phyloP scores from a whole-genome alignment of 2,888 invertebrate species.

The Ophioninae sp. region DNA sequence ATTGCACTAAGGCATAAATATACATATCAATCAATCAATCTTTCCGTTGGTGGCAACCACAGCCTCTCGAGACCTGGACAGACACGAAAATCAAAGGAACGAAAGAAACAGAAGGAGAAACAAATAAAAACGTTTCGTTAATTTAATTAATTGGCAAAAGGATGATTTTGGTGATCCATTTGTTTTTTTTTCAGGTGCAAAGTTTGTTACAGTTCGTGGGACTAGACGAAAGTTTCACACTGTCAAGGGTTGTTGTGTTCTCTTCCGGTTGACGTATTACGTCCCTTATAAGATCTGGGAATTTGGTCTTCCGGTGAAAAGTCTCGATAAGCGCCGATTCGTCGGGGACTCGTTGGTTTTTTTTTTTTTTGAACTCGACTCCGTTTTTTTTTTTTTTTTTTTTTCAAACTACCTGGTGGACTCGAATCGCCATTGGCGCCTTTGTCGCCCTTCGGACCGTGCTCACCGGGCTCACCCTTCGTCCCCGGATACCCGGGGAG shows the following conservation, averaged over 20 bases:
- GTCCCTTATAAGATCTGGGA: neutral
- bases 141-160: neutral
- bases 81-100: constrained; percentile 62
- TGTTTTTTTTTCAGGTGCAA: neutral
- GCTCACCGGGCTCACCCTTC: constrained; percentile 83
- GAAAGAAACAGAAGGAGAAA: constrained; percentile 50
- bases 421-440: constrained; percentile 84
- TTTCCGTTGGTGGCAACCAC: constrained; percentile 46
- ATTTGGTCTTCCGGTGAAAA: constrained; percentile 28
- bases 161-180: constrained; percentile 10
- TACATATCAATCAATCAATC: too few species aligned
- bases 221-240: constrained; percentile 3
- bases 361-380: neutral
- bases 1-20: too few species aligned
- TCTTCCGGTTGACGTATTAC: constrained; percentile 9
- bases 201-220: constrained; percentile 15
- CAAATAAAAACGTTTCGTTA: neutral
- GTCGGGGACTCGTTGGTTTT: constrained; percentile 35
- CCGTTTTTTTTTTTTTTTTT: constrained; percentile 14
- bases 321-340: constrained; percentile 41
- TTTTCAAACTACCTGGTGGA: constrained; percentile 81
- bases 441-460: constrained; percentile 86
- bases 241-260: constrained; percentile 19
- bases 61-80: constrained; percentile 55
- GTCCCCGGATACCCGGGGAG: constrained; percentile 84